Percentiles rank a stretch among this genome's conserved stretches.
Conservation (phyloP, 2,888 invertebrate species). For the Eugnorisma glareosa region DNA sequence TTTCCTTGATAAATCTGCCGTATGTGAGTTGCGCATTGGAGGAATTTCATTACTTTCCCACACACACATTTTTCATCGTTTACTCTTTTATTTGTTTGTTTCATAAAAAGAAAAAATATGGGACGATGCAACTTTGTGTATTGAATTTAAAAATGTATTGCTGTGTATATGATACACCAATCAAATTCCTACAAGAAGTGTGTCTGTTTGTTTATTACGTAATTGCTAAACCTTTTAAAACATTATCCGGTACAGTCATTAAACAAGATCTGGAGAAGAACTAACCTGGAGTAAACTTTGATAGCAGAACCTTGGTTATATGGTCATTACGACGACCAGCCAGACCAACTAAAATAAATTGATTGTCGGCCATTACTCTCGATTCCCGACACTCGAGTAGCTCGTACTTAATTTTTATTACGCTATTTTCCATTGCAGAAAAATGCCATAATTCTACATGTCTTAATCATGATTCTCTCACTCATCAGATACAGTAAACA, state of each 20-base stretch:
- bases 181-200: not conserved
- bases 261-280: not conserved
- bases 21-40: conserved; percentile 61
- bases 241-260: not conserved
- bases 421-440: not conserved
- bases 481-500: not conserved
- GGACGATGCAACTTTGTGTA: conserved; percentile 3
- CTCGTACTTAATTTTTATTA: not conserved
- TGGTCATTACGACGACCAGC: not conserved
- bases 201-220: not conserved
- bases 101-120: not conserved
- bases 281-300: not conserved
- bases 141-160: not conserved
- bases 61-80: conserved; percentile 33
- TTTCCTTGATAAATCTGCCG: conserved; percentile 71
- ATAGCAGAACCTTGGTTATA: too few relatives aligned
- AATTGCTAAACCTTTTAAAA: not conserved
- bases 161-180: not conserved
- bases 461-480: not conserved
- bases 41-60: conserved; percentile 63
- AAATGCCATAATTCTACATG: not conserved
- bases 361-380: conserved; percentile 27
- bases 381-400: conserved; percentile 30
- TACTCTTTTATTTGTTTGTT: conserved; percentile 9
- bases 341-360: conserved; percentile 5